Evolutionary conservation across 1,140 invertebrate species (phyloP), one percentile per base, ranked within the genome.

Genomic region (Periplaneta americana): DNA sequence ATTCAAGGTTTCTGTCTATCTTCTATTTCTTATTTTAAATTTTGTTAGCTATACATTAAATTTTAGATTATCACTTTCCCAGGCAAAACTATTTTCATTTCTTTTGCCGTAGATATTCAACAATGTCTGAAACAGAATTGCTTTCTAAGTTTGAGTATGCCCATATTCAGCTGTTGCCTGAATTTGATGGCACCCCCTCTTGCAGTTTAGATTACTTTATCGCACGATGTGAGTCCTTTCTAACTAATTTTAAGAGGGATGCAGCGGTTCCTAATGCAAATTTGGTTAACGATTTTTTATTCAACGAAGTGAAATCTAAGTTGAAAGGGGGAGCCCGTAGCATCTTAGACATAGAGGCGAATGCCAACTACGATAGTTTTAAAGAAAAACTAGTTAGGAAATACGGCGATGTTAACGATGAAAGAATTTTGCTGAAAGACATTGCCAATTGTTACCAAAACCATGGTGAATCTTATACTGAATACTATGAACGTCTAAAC

Each of bases 141-240:
- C 39, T 57, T 15, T 57, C 39, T 15, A 57, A 57, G 22, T 57
- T 57, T 22, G 39, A 57, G 22, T 57, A 57, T 57, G 39, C 39
- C 22, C 22, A 57, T 57, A n/a, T 57, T 57, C 39, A 57, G 22
- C 84, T 86, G 86, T 78, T 85, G 75, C 76, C 93, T 91, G 95
- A 96, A 89, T 96, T 95, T 88, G 95, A 96, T 91, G 94, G 95
- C 17, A 93, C 94, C 2, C 88, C 95, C 82, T 94, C 95, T 88
- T 95, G 94, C 82, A 93, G 39, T n/a, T 57, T 57, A 57, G 11
- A 57, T 57, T 57, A 57, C 22, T 57, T 57, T n/a, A 57, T 57
- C 22, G 39, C 39, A 15, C 13, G 39, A 57, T 57, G 13, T n/a
- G 22, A 57, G 11, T 57, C 22, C n/a, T n/a, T 57, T 57, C 22